Evolutionary conservation across 1,140 invertebrate species (phyloP), one percentile per base, ranked within the genome.

Genomic region (Calycopis cecrops): DNA sequence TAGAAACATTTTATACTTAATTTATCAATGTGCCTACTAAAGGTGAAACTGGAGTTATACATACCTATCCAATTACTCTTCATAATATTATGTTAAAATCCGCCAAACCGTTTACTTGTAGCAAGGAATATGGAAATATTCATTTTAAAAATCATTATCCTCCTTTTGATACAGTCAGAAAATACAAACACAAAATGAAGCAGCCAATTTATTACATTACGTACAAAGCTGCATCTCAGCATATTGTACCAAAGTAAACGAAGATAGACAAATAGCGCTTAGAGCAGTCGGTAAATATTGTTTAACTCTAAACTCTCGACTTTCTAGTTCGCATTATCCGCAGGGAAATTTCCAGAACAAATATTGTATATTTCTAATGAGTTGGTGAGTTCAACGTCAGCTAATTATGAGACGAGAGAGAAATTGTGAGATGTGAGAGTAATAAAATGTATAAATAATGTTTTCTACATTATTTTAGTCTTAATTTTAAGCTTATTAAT

Each of bases 241-340:
- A 28, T 6, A 28, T 28, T 28, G 21, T 28, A 6, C 21, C n/a
- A 12, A 44, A 44, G 40, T 16, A 28, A 2, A 28, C 21, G 40
- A 44, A 44, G 40, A 44, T 40, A 40, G 4, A 16, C 40, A 17
- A 44, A 44, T 44, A 44, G 16, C 40, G 21, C 17, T 44, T 44
- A 44, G 40, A 12, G 2, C 12, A 44, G 40, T 28, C 21, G 6
- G 21, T 16, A 44, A 44, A 44, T 44, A 44, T 44, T 44, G 40
- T 44, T 16, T 16, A 44, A 17, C 40, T 40, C 38, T 44, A 9
- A 44, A 17, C 40, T 44, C 14, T 16, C 7, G 16, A 40, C 38
- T 40, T 40, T 44, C 7, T 40, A 40, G 38, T 9, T 14, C 14
- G 6, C 4, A 44, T 44, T 16, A 16, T 18, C 40, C 40, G 16